Base-by-base conservation (phyloP, 2,888 invertebrate genomes). In the Hyles lineata region DNA sequence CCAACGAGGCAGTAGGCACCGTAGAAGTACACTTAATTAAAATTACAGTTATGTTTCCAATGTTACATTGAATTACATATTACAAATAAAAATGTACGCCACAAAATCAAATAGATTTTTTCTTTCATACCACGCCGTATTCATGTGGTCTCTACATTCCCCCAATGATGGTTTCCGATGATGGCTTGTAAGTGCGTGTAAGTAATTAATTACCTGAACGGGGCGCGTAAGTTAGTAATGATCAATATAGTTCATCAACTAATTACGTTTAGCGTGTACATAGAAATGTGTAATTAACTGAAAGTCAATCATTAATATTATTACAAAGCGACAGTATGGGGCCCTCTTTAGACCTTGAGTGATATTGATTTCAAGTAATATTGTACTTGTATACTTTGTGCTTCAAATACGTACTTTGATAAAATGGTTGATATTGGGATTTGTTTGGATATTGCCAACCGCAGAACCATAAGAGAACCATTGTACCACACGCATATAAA, bases 161-260 rank as follows among this genome's bases (percentile, higher is more conserved):
- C 43, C 15, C 43, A 43, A 43, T 15, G 43, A 43, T 43, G 15
- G 43, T 11, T 43, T 15, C 43, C 43, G 43, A 43, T 43, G 43
- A 15, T 43, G 23, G 15, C 23, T 63, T 62, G n/a, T n/a, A 32
- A 63, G 63, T 58, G 35, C 29, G 32, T 59, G 35, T 35, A 25
- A 70, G 35, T 71, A 59, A 71, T 71, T 71, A 71, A 71, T 71
- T 60, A 71, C 23, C 60, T 43, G 23, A 59, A 60, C 23, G 70
- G 70, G 23, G 60, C 60, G n/a, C 43, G 43, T 71, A 32, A 43
- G 43, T 60, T 70, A 43, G 32, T 59, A 60, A 43, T 60, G 21
- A 60, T 71, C 23, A 58, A 60, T 59, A 60, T 43, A 43, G 23
- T 60, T 60, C 60, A 59, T 71, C 35, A 71, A 43, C 21, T 43